Base-by-base conservation (phyloP, 2,888 invertebrate species). In the Aphidoletes aphidimyza region DNA sequence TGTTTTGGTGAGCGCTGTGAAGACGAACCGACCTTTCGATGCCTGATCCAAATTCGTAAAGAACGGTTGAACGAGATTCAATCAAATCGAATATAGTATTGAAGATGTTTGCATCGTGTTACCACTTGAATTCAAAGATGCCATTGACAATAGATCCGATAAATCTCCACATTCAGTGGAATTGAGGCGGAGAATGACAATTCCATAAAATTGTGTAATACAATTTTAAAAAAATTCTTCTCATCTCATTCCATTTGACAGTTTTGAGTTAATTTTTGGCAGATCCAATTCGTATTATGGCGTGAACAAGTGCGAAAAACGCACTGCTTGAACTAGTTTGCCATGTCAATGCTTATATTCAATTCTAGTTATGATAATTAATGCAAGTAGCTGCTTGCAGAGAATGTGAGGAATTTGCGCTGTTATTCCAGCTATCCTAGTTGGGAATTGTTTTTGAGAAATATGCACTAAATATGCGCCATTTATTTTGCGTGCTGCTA, bases 331-430 rank as follows among this genome's bases (percentile, higher is more conserved):
- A 69, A 69, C 30, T 69, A 69, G 34, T 30, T 69, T 69, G 69
- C 26, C 69, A 69, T 69, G 69, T 30, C 30, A 69, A 69, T 54
- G 54, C 54, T n/a, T 54, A 30, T 14, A 34, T 22, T n/a, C n/a
- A n/a, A 22, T n/a, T 69, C 30, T 69, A 69, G 69, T 69, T 69
- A 69, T 69, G 69, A 14, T 69, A 69, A 69, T 69, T 69, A 69
- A 69, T 69, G 69, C 69, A 39, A 22, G 6, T 2, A 69, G 8
- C 3, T 30, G 30, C 22, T 19, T 11, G 34, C 14, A 14, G n/a
- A 17, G 34, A 69, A 69, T 69, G 69, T 34, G 1, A 30, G n/a
- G 30, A 30, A 69, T 69, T n/a, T 54, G 22, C 3, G 8, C 6
- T 26, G 54, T 3, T 26, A 69, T 69, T 69, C 14, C 69, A 69